Conservation (phyloP, 2,113 vertebrate species). For the Piaya cayana region DNA sequence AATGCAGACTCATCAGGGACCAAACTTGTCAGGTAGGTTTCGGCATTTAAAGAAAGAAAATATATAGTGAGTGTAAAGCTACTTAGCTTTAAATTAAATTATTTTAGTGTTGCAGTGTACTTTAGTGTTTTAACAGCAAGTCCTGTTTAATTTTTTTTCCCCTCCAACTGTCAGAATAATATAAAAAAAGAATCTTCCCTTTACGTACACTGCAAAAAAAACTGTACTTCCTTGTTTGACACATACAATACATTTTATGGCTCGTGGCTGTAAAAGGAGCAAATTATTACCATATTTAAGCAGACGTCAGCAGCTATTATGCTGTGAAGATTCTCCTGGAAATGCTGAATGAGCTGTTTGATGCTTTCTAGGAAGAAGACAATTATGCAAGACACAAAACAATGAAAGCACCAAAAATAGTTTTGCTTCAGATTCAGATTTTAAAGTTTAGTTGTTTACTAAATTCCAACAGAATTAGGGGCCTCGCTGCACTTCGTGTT, state of each 20-base stretch:
- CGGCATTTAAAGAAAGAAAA: background rate
- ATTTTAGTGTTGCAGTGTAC: background rate
- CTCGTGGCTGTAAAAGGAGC: slow-evolving; percentile 24
- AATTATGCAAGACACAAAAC: slow-evolving; percentile 29
- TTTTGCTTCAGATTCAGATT: slow-evolving; percentile 37
- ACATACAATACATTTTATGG: background rate
- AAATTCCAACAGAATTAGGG: background rate
- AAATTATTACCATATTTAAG: slow-evolving; percentile 67
- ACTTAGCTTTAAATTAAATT: background rate
- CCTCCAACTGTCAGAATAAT: background rate
- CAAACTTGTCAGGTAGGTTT: background rate
- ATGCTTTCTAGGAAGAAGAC: slow-evolving; percentile 45
- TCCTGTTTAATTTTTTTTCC: background rate
- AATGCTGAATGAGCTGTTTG: slow-evolving; percentile 13
- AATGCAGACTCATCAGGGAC: background rate
- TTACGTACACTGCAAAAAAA: slow-evolving; percentile 36
- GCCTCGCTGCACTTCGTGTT: background rate
- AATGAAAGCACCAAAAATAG: background rate
- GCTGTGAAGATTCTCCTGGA: slow-evolving; percentile 33
- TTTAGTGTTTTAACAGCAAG: background rate
- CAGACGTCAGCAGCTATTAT: slow-evolving; percentile 52
- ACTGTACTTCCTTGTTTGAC: slow-evolving; percentile 1
- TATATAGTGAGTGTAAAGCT: background rate
- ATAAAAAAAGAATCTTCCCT: slow-evolving; percentile 30
- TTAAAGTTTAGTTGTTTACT: background rate